Conservation (phyloP, 2,797 vertebrate species). For the Microctenopoma steveboyesi region DNA sequence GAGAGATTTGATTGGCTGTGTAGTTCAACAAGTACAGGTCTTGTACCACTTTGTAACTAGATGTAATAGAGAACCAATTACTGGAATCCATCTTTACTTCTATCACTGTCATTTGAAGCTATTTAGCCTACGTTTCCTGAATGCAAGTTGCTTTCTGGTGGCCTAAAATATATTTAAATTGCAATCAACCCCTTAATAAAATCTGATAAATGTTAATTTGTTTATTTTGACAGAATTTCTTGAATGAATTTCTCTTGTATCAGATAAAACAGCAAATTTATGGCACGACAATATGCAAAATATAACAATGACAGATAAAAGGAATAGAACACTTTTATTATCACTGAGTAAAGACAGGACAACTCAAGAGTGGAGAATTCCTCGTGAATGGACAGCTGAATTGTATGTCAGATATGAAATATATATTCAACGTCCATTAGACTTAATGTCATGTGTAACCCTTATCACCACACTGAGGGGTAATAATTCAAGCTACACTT, state of each 20-base stretch:
- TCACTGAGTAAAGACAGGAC: neutral
- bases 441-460: slow-evolving; percentile 25
- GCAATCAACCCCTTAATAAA: slow-evolving; percentile 4
- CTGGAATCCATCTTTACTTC: too few relatives aligned
- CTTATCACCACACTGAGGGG: slow-evolving; percentile 27
- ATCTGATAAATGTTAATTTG: slow-evolving; percentile 10
- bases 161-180: slow-evolving; percentile 9
- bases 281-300: slow-evolving; percentile 12
- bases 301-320: slow-evolving; percentile 10
- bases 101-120: slow-evolving; percentile 12
- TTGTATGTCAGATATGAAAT: slow-evolving; percentile 2
- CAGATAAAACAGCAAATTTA: slow-evolving; percentile 5
- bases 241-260: neutral
- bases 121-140: neutral
- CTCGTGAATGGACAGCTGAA: slow-evolving; percentile 7
- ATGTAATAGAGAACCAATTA: too few relatives aligned
- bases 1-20: too few relatives aligned
- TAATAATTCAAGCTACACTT: slow-evolving; percentile 26
- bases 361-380: slow-evolving; percentile 3
- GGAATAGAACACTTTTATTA: neutral
- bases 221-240: slow-evolving; percentile 2
- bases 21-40: neutral
- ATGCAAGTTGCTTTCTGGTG: neutral
- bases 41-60: too few relatives aligned
- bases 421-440: slow-evolving; percentile 15